Base-by-base conservation (phyloP, 2,797 vertebrate genomes). In the Poeciliopsis infans region DNA sequence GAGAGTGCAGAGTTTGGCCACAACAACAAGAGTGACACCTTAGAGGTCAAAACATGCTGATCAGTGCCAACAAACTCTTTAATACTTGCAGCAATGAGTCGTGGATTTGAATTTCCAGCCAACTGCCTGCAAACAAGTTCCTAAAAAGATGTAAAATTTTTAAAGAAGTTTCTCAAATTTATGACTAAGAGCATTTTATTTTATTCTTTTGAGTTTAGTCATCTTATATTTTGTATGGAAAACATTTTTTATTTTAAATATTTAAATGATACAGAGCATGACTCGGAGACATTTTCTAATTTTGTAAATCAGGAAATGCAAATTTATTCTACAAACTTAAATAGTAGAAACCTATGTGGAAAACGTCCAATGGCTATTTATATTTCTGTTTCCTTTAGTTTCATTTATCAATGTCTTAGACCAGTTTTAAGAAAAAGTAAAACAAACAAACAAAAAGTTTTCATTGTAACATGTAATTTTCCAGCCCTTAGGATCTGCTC, bases 11-110 rank as follows among this genome's bases (percentile, higher is more conserved):
- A 1, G 68, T 68, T 46, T 53, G 81, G 81, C 81, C 76, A 69
- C 55, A 76, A 80, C 61, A 77, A 82, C 75, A 76, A 0, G 45
- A 77, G 41, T 49, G 39, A 83, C 72, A 85, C 77, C 71, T 79
- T 74, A 18, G 33, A 68, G 57, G 75, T n/a, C 31, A 28, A 18
- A 57, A 41, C 47, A 73, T 59, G 33, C 33, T 41, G 12, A 51
- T 72, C 23, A 23, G 36, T 18, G 28, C n/a, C 23, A 53, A 25
- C n/a, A 39, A 41, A 68, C 7, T 25, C 20, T 66, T 39, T 23
- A 39, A 66, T 39, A 66, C 4, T 11, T 66, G 61, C 20, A 39
- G 61, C 18, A 66, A 23, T 66, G 18, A 39, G 36, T 39, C 11
- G 18, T 20, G 6, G 61, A 39, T 39, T 23, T 11, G 3, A 66